Conservation (phyloP, 2,888 invertebrate species). For the Lepidochrysops patricia region DNA sequence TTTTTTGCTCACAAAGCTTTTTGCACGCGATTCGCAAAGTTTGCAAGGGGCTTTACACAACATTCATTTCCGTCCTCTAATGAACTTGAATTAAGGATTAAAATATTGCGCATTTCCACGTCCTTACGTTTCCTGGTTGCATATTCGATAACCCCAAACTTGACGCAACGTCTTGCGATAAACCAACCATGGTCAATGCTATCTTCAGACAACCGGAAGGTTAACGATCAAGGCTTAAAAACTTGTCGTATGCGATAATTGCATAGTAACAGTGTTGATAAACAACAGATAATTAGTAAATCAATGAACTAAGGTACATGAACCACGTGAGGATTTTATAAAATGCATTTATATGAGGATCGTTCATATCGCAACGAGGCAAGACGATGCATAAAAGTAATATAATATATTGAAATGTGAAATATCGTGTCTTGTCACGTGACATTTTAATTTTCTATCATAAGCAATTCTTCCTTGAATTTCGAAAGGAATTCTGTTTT, state of each 20-base stretch:
- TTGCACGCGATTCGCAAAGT: too few species aligned
- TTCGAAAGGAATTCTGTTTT: too few species aligned
- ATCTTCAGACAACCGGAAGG: neutral
- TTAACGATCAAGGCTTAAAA: neutral
- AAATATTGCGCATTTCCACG: neutral
- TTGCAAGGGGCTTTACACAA: too few species aligned
- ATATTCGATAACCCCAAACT: neutral
- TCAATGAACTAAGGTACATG: neutral
- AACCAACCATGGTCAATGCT: neutral
- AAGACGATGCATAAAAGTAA: too few species aligned
- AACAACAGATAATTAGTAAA: neutral
- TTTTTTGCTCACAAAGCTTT: too few species aligned
- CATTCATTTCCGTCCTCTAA: too few species aligned
- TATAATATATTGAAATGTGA: too few species aligned
- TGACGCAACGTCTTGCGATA: neutral
- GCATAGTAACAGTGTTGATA: neutral
- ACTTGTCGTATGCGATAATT: neutral
- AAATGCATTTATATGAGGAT: neutral
- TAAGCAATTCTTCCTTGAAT: too few species aligned
- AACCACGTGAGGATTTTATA: neutral
- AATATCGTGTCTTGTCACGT: too few species aligned
- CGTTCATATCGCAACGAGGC: too few species aligned
- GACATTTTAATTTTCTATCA: too few species aligned
- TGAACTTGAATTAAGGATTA: neutral
- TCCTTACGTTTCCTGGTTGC: neutral